Evolutionary conservation across 2,797 vertebrate genomes (phyloP).

Genomic region (Hippocampus kuda): DNA sequence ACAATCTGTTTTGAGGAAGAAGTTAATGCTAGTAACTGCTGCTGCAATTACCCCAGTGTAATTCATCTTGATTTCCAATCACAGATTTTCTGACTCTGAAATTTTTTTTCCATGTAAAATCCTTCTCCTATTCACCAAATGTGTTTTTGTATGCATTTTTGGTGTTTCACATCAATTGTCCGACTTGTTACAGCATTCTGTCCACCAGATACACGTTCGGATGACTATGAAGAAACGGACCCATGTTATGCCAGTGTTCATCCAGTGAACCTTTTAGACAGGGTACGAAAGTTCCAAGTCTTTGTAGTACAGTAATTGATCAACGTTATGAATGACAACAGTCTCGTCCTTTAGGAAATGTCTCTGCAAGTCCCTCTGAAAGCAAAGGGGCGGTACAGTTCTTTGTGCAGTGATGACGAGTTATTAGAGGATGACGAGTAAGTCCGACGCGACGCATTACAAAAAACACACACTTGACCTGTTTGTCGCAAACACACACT

Average conservation of each 20-base stretch:
- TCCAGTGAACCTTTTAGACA: conserved; percentile 40
- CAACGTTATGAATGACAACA: conserved; percentile 24
- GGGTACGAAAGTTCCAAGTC: conserved; percentile 32
- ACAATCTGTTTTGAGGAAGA: background rate
- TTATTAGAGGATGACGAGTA: conserved; percentile 60
- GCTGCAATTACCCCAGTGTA: background rate
- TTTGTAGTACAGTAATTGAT: background rate
- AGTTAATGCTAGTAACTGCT: background rate
- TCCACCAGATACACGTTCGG: conserved; percentile 37
- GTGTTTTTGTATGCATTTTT: background rate
- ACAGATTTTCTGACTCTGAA: no score
- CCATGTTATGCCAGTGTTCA: conserved; percentile 17
- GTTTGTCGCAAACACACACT: background rate
- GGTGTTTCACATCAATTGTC: background rate
- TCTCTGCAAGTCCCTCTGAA: conserved; percentile 42
- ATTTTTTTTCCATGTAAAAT: no score
- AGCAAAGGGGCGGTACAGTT: conserved; percentile 31
- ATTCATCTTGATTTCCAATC: no score
- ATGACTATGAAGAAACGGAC: conserved; percentile 58
- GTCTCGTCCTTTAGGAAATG: conserved; percentile 50
- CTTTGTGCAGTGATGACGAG: conserved; percentile 68
- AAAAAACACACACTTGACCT: background rate
- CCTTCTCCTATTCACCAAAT: no score
- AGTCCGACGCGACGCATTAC: conserved; percentile 24
- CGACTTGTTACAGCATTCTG: conserved; percentile 16